phyloP scores from a whole-genome alignment of 2,113 vertebrate species.

The Otus sunia region DNA sequence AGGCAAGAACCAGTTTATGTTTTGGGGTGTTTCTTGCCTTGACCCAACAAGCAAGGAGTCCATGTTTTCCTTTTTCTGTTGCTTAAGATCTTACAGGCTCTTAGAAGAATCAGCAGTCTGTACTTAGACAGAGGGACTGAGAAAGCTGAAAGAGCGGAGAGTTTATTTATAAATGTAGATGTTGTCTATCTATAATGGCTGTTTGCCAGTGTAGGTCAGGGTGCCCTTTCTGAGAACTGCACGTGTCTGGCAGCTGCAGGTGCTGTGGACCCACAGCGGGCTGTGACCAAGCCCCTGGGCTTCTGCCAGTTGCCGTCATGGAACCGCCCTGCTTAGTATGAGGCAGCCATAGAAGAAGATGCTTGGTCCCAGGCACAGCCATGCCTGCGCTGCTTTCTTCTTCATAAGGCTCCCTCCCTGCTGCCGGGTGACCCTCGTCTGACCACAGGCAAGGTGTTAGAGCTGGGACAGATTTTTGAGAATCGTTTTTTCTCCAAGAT shows the following conservation, averaged over 20 bases:
- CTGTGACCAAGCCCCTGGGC: background rate
- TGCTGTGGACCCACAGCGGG: background rate
- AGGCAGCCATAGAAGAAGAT: background rate
- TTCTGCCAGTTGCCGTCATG: background rate
- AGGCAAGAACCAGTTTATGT: background rate
- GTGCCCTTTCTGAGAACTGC: background rate
- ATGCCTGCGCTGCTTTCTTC: background rate
- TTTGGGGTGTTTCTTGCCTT: background rate
- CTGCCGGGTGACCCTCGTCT: background rate
- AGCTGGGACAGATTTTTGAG: background rate
- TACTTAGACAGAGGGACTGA: background rate
- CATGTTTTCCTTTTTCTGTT: background rate
- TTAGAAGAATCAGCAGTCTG: background rate
- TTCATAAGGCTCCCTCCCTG: background rate
- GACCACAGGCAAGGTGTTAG: background rate
- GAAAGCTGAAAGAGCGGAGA: background rate
- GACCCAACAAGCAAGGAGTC: background rate
- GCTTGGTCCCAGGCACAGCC: background rate
- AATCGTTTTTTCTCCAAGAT: background rate
- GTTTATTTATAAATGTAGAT: background rate
- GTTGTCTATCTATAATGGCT: background rate
- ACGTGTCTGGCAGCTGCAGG: background rate
- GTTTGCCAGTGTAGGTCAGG: background rate
- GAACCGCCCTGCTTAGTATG: background rate
- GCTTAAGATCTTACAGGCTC: background rate